These are phyloP conservation scores for Trichechus manatus DNA, from an alignment of 2,113 vertebrate species.

Conservation along the genomic window DNA sequence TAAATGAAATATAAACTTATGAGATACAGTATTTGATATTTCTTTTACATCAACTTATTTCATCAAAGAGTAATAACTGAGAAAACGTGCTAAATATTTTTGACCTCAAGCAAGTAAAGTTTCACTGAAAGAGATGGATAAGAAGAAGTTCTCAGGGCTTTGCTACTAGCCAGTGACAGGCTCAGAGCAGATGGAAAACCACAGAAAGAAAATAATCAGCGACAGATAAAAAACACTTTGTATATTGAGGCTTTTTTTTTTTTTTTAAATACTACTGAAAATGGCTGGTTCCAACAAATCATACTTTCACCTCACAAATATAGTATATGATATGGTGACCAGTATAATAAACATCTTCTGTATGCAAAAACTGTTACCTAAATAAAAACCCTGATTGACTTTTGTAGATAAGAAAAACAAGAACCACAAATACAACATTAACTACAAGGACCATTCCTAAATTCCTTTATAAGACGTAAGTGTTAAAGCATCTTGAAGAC, in stretches of 20 bases:
- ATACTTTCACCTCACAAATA: slow-evolving; percentile 30
- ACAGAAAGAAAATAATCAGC: not conserved
- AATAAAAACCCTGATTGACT: not conserved
- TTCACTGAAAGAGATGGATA: not conserved
- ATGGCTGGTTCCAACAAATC: slow-evolving; percentile 9
- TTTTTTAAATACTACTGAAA: not conserved
- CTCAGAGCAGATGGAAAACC: not conserved
- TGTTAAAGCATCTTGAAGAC: slow-evolving; percentile 71
- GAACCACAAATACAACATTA: not conserved
- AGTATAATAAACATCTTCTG: not conserved
- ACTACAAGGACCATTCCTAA: not conserved
- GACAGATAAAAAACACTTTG: not conserved
- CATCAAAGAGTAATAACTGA: slow-evolving; percentile 5
- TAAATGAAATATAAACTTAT: slow-evolving; percentile 31
- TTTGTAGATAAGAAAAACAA: not conserved
- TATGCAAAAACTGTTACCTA: not conserved
- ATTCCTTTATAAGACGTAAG: not conserved
- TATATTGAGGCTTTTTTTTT: not conserved
- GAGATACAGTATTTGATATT: not conserved
- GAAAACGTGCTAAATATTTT: not conserved
- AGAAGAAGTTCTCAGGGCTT: not conserved
- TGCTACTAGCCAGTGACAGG: not conserved
- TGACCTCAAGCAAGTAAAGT: not conserved
- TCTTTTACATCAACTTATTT: not conserved
- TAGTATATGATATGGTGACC: not conserved